A percentile compares a stretch with the other conserved stretches of the same genome.
Conservation (phyloP, 2,888 invertebrate genomes). For the Sinotaia quadrata region DNA sequence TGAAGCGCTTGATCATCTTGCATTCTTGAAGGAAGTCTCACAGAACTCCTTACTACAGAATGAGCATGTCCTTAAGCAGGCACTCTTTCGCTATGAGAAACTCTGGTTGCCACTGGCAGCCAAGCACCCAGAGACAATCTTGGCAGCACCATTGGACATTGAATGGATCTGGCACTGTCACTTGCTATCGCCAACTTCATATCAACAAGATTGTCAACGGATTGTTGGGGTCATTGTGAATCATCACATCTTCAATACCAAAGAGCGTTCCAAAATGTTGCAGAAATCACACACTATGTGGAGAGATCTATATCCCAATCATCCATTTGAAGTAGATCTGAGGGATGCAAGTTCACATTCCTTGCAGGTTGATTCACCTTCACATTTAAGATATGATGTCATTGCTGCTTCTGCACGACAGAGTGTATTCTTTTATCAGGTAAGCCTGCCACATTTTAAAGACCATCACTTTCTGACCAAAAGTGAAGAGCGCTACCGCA, state of each 20-base stretch:
- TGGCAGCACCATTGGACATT: constrained; percentile 71
- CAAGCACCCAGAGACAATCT: constrained; percentile 34
- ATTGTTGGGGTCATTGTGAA: not conserved
- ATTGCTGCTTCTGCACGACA: constrained; percentile 72
- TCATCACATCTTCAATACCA: not conserved
- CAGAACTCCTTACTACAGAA: constrained; percentile 53
- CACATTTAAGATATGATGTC: constrained; percentile 67
- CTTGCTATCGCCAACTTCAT: constrained; percentile 63
- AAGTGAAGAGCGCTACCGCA: constrained; percentile 69
- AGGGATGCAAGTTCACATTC: not conserved
- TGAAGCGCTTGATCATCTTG: constrained; percentile 48
- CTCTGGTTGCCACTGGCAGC: constrained; percentile 73
- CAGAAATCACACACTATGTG: constrained; percentile 43
- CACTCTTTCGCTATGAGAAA: constrained; percentile 72
- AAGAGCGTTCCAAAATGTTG: not conserved
- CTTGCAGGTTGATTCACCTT: constrained; percentile 11
- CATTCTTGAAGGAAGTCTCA: constrained; percentile 56
- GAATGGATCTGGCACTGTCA: constrained; percentile 75
- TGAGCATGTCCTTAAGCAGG: constrained; percentile 68
- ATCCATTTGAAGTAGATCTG: constrained; percentile 54
- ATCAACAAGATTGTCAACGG: constrained; percentile 52
- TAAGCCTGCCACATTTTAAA: constrained; percentile 74
- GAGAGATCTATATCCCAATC: constrained; percentile 60
- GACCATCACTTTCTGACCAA: constrained; percentile 70
- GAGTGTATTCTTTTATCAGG: constrained; percentile 74